Evolutionary conservation across 2,113 vertebrate species (phyloP), one percentile per base, ranked within the genome.

Genomic region (Dasyornis broadbenti): DNA sequence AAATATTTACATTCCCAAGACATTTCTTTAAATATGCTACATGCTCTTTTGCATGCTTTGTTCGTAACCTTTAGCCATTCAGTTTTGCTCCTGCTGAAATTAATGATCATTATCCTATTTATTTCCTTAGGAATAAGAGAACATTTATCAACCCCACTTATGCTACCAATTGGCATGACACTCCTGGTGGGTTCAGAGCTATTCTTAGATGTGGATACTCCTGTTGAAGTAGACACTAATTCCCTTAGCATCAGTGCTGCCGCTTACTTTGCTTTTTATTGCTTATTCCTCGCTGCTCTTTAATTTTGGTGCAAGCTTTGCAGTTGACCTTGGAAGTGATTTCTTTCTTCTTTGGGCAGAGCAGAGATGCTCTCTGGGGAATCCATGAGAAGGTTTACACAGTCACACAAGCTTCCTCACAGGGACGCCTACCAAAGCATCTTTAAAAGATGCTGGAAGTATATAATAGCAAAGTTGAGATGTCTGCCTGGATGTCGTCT

Each of bases 231-330:
- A 47, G 59, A 28, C 9, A 1, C 86, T 92, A 90, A 88, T 24
- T 92, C 90, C 86, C 89, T 95, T 80, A 83, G 70, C 84, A 72
- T 76, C 90, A 87, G 64, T 89, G 91, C 69, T 89, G 90, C 90
- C 40, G 6, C 49, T 80, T 79, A 77, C 71, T 87, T 83, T 88
- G 90, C 87, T 90, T 94, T 82, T 91, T 73, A 40, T 86, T 83
- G 60, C 82, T 96, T 91, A 15, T 39, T 87, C 64, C 59, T 94
- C 0, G 1, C 60, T 40, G 77, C 88, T 90, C 73, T 82, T 95
- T 61, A 37, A 52, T 86, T 71, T 77, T 11, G 1, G 15, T n/a
- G n/a, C 40, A 53, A 86, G 60, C 72, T 86, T 92, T 90, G 82
- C 47, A n/a, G 28, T 78, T 90, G 53, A n/a, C 66, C 53, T 81